Base-by-base conservation (phyloP, 2,113 vertebrate species). In the Eulemur rufifrons region DNA sequence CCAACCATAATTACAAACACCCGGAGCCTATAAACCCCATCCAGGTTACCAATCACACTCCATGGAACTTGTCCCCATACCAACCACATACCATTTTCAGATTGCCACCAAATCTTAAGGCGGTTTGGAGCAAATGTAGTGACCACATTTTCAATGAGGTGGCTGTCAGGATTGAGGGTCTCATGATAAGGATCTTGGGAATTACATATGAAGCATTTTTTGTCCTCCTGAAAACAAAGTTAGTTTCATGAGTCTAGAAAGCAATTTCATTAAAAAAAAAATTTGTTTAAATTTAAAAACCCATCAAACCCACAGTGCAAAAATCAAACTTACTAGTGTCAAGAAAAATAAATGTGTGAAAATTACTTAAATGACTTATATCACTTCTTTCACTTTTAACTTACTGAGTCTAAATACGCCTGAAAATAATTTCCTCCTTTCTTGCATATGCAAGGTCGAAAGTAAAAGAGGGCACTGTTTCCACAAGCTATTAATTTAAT, bases 41-140 rank as follows among this genome's bases (percentile, higher is more conserved):
- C 76, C n/a, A 56, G 47, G 81, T 78, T 85, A 80, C 59, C 61
- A 84, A 37, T 73, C 95, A 69, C 71, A 80, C 27, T 82, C 20
- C 45, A 50, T 13, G 42, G 66, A 90, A 96, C 93, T 14, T 86
- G 63, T 93, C 95, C 93, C 97, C 98, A 74, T 69, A 86, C 52
- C 85, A 98, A 83, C 37, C 13, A 68, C 98, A 74, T 98, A 99
- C 99, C 99, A 64, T 99, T 99, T 99, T 99, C 99, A 0, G 99
- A 99, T 96, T 99, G 99, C 99, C 99, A 99, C 99, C 99, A 99
- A 74, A 99, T 99, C 98, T 99, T 99, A 69, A 99, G 99, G 85
- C 99, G 99, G 97, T 99, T 99, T 0, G 99, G 99, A 80, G 98
- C 99, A 0, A 99, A 99, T 0, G 99, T 99, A 5, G 99, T 99